Conservation (phyloP, 1,140 invertebrate genomes). For the Andrena cerasifolii region DNA sequence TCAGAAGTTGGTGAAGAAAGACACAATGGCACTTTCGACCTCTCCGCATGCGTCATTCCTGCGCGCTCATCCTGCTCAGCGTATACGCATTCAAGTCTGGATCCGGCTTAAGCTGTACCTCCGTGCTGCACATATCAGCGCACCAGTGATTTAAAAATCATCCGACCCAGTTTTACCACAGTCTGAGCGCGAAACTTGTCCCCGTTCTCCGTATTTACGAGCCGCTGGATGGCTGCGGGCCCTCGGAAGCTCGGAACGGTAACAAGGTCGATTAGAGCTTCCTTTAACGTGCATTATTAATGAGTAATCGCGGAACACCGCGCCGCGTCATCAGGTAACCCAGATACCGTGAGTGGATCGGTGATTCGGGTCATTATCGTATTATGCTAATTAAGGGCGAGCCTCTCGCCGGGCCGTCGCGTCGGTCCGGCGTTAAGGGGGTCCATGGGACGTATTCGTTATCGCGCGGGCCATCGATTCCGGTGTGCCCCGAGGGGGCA, state of each 20-base stretch:
- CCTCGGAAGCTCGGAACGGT: background rate
- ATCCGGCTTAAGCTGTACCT: no score
- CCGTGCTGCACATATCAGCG: background rate
- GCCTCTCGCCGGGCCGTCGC: background rate
- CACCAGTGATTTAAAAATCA: background rate
- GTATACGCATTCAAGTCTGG: no score
- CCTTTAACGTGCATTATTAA: conserved; percentile 38
- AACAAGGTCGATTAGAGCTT: conserved; percentile 31
- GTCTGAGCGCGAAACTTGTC: background rate
- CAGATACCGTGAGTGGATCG: background rate
- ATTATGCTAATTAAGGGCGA: conserved; percentile 62
- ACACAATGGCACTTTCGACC: no score
- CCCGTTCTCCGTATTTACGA: background rate
- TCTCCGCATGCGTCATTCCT: no score
- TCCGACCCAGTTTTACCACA: background rate
- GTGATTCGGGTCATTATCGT: conserved; percentile 37
- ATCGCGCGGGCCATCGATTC: conserved; percentile 77
- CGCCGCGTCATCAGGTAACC: conserved; percentile 30
- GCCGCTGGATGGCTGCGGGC: no score
- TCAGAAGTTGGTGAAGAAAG: no score
- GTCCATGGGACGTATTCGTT: conserved; percentile 72
- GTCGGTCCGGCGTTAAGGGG: conserved; percentile 46
- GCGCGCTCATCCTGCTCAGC: no score
- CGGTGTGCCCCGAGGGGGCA: background rate
- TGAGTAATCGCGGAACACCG: conserved; percentile 10